phyloP scores from a whole-genome alignment of 2,888 invertebrate genomes.

The Bugulina stolonifera region DNA sequence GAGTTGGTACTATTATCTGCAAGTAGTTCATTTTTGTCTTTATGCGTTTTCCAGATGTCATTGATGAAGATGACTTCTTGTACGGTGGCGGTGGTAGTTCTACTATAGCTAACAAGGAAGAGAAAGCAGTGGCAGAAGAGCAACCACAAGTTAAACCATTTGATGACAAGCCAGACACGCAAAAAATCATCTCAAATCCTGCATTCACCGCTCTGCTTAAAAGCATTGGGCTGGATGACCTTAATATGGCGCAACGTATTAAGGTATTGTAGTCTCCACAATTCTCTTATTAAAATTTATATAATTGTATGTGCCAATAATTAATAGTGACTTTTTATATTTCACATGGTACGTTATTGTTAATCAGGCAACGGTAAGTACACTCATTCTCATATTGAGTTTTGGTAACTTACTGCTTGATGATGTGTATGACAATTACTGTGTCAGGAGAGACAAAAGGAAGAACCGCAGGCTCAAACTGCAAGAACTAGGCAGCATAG shows the following conservation, averaged over 20 bases:
- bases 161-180: conserved; percentile 5
- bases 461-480: neutral
- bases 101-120: neutral
- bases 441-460: conserved; percentile 7
- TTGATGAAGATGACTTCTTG: conserved; percentile 21
- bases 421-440: too few relatives aligned
- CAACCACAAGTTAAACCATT: neutral
- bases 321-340: too few relatives aligned
- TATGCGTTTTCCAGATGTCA: neutral
- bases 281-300: too few relatives aligned
- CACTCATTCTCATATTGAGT: too few relatives aligned
- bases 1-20: too few relatives aligned
- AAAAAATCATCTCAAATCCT: conserved; percentile 22
- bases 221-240: conserved; percentile 13
- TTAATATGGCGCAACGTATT: conserved; percentile 6
- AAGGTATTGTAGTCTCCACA: too few relatives aligned
- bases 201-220: conserved; percentile 17
- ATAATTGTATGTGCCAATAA: too few relatives aligned
- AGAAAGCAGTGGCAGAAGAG: neutral
- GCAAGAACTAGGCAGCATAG: neutral
- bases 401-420: too few relatives aligned
- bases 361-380: too few relatives aligned
- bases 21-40: too few relatives aligned
- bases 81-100: neutral
- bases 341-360: too few relatives aligned